Evolutionary conservation across 1,140 invertebrate species (phyloP), one percentile per base, ranked within the genome.

Genomic region (Cyphomyrmex costatus): DNA sequence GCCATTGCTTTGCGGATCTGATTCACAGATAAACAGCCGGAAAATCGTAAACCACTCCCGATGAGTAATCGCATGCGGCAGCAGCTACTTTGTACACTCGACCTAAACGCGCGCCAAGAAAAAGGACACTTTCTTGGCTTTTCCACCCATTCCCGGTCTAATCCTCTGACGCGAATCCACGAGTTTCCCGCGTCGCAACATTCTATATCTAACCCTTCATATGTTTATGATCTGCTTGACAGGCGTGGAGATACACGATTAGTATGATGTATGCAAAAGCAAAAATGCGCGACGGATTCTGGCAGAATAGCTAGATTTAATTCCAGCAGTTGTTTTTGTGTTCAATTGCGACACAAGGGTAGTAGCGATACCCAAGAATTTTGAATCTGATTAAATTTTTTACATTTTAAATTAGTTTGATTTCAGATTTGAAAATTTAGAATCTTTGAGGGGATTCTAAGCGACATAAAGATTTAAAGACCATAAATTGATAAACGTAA

Each of bases 21-120:
- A 46, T 74, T 74, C 51, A 49, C 53, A 70, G 36, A 83, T 61
- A 83, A 83, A 83, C 79, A 83, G 56, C 19, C 79, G 79, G 79
- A 74, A 83, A 83, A 83, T 83, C 36, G 68, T 73, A 82, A 73
- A 82, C 53, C 21, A 36, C 66, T 71, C 12, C 27, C 53, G 36
- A 46, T 82, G 79, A 71, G 14, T 82, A 82, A 82, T 74, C 66
- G 66, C 36, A 19, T 5, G 79, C 53, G 27, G 21, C 4, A 46
- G 21, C 27, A 16, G 30, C 42, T 53, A 70, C 77, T 70, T 68
- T 70, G 77, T 68, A 6, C 61, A 24, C 5, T 80, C 58, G 19
- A 30, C 2, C 56, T 24, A n/a, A n/a, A 46, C 46, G 24, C 68
- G 36, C 36, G 79, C 53, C 68, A 83, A 83, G 68, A 74, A 83